A percentile compares a stretch with the other conserved stretches of the same genome.
phyloP scores from a whole-genome alignment of 2,888 invertebrate genomes.

The Chironomus tentans region DNA sequence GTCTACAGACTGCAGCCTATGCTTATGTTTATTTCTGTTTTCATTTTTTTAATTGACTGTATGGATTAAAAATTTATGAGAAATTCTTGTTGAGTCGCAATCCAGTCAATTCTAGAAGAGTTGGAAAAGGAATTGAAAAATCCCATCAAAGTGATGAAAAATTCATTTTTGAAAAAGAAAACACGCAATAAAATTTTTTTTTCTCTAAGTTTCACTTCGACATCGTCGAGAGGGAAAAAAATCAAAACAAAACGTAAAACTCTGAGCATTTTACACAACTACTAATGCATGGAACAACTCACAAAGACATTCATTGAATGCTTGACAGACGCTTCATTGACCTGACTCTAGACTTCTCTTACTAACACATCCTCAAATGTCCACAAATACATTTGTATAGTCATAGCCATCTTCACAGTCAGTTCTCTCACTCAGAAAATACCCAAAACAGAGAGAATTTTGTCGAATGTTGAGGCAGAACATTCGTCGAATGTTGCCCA shows the following conservation, averaged over 20 bases:
- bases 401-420: not conserved
- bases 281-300: not conserved
- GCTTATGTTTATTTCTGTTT: no score
- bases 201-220: not conserved
- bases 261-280: not conserved
- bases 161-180: not conserved
- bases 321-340: not conserved
- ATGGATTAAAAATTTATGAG: no score
- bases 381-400: not conserved
- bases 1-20: no score
- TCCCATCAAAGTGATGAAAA: not conserved
- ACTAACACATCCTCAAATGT: not conserved
- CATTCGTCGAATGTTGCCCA: not conserved
- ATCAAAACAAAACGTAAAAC: conserved; percentile 26
- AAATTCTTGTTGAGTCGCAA: no score
- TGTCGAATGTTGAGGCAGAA: not conserved
- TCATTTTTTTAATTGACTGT: no score
- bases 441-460: no score
- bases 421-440: not conserved
- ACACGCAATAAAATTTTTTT: not conserved
- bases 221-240: conserved; percentile 9
- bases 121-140: no score
- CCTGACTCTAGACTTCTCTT: not conserved
- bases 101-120: no score
- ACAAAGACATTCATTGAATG: conserved; percentile 7